Base-by-base conservation (phyloP, 2,113 vertebrate genomes). In the Rhizomys pruinosus region DNA sequence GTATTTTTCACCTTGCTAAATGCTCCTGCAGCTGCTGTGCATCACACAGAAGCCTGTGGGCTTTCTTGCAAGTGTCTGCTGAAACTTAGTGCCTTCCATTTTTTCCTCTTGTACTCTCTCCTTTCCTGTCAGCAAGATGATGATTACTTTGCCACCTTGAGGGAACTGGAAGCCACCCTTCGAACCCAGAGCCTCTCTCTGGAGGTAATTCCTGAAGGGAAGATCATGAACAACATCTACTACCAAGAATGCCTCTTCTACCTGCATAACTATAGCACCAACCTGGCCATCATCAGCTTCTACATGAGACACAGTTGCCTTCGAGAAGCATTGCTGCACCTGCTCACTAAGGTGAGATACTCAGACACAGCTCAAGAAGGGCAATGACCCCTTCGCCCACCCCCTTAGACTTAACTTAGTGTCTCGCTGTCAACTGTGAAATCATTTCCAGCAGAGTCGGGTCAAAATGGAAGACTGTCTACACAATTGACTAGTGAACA, bases 191-290 rank as follows among this genome's bases (percentile, higher is more conserved):
- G 97, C 95, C 96, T 98, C 1, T 98, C 97, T 80, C 96, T 98
- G 52, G 97, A 97, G 52, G 98, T 99, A 86, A 97, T 98, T 82
- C 98, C 98, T 0, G 99, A 99, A 39, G 98, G 97, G 37, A 98
- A 95, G 92, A 96, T 97, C 63, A 98, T 98, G 92, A 98, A 97
- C 95, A 98, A 98, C 91, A 96, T 84, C 91, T 98, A 98, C 96
- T 99, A 99, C 93, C 99, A 99, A 92, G 99, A 99, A 97, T 99
- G 99, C 92, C 98, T 99, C 86, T 99, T 99, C 97, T 99, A 99
- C 97, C 98, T 99, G 92, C 98, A 99, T 88, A 98, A 96, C 32
- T 99, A 99, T 0, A 98, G 99, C 92, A 99, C 99, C 84, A 98
- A 99, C 97, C 98, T 99, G 96, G 99, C 98, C 0, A 98, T 99